A percentile compares a stretch with the other conserved stretches of the same genome.
Evolutionary conservation across 1,140 invertebrate genomes (phyloP).

Genomic region (Lordiphosa clarofinis): DNA sequence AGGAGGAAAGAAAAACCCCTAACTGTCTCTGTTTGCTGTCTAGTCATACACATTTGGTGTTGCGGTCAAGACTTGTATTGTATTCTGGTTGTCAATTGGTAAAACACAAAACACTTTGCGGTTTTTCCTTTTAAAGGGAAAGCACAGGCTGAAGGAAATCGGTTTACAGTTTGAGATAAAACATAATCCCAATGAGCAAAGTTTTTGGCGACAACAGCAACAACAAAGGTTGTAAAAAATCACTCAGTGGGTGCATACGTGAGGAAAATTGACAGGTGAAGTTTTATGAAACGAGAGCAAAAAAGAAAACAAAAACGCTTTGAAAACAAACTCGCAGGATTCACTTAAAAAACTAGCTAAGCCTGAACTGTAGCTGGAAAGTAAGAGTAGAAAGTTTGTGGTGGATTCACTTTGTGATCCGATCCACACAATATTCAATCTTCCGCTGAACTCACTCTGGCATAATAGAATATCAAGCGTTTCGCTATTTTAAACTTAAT

Average conservation of each 20-base stretch:
- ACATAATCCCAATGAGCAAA: constrained; percentile 55
- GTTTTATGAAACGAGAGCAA: constrained; percentile 19
- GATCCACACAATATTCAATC: too few relatives aligned
- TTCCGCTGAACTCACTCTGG: neutral
- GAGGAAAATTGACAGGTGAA: constrained; percentile 32
- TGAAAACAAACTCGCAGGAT: constrained; percentile 4
- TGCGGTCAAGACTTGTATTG: constrained; percentile 64
- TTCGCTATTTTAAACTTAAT: constrained; percentile 39
- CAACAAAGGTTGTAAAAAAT: constrained; percentile 33
- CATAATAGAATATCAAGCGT: constrained; percentile 62
- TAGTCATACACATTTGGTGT: constrained; percentile 60
- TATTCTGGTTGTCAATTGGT: constrained; percentile 35
- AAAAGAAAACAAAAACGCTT: constrained; percentile 6
- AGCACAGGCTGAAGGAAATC: constrained; percentile 33
- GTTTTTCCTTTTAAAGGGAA: constrained; percentile 43
- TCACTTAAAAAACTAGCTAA: constrained; percentile 1
- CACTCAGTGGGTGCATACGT: constrained; percentile 23
- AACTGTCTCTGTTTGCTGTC: constrained; percentile 11
- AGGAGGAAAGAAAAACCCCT: neutral
- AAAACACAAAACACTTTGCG: constrained; percentile 61
- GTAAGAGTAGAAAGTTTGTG: too few relatives aligned
- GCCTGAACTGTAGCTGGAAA: too few relatives aligned
- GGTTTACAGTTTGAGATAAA: constrained; percentile 46
- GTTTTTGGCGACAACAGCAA: constrained; percentile 39
- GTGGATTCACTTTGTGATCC: too few relatives aligned